Evolutionary conservation across 1,140 invertebrate species (phyloP), one percentile per base, ranked within the genome.

Genomic region (Lucilia sericata): DNA sequence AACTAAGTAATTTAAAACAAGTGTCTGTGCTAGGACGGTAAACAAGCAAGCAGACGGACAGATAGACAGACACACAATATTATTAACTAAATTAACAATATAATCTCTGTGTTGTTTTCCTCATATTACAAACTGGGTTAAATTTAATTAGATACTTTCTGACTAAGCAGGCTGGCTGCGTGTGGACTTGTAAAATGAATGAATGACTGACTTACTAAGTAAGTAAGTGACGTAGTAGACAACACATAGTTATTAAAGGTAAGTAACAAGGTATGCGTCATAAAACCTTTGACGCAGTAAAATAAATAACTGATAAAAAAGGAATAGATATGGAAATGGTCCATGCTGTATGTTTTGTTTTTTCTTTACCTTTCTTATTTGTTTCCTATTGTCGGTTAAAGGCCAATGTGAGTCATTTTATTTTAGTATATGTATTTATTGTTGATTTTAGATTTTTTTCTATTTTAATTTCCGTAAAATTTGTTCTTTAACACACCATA

Each of bases 11-110:
- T 25, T 70, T 70, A 21, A 70, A 70, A 70, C 65, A 70, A 70
- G 65, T 70, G 19, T 70, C 65, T 70, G 21, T 30, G 55, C 55
- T 14, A 7, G 7, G 55, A 25, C 4, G 65, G 21, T n/a, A 21
- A 8, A 70, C 65, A 21, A 2, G 19, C 0, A 70, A 12, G 7
- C 19, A 70, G 55, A 60, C 13, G n/a, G 55, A 60, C 0, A 17
- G 55, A 60, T 14, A n/a, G n/a, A 17, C n/a, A 60, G 13, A 60
- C n/a, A 17, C 14, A n/a, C 2, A 60, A n/a, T 60, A n/a, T 60
- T 60, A 60, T 60, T 60, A 60, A 60, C 55, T 60, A 60, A 60
- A 70, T 17, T 70, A 70, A 70, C 65, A 70, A 70, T 19, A 70
- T 70, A 70, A 70, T 70, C 65, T 21, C 21, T 12, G n/a, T 60